Conservation (phyloP, 1,140 invertebrate genomes). For the Rhopalosiphum maidis region DNA sequence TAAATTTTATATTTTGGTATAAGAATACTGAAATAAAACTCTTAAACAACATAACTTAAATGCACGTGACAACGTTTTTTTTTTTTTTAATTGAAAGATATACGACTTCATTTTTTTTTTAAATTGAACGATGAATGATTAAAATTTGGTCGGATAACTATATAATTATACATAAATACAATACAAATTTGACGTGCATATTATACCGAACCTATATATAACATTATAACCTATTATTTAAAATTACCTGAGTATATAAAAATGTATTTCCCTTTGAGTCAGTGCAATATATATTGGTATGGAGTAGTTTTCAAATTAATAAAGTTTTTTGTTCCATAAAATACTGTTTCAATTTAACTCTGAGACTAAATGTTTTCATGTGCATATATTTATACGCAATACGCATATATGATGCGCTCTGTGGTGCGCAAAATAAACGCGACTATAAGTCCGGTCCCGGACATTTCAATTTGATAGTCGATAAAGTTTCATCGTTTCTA, state of each 20-base stretch:
- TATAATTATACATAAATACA: not conserved
- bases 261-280: not conserved
- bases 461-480: slow-evolving; percentile 19
- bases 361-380: not conserved
- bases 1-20: not conserved
- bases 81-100: too few species aligned
- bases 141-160: too few species aligned
- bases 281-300: not conserved
- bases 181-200: not conserved
- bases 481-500: slow-evolving; percentile 11
- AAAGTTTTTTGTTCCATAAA: slow-evolving; percentile 19
- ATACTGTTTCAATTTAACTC: not conserved
- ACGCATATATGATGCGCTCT: not conserved
- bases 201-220: not conserved
- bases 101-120: not conserved
- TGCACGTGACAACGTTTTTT: not conserved
- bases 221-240: not conserved
- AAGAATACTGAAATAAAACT: not conserved
- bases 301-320: not conserved
- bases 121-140: not conserved
- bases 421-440: not conserved
- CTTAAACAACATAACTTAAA: not conserved
- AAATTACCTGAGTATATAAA: not conserved
- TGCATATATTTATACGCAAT: not conserved
- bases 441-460: not conserved